Evolutionary conservation across 2,113 vertebrate species (phyloP), one percentile per base, ranked within the genome.

Genomic region (Neofelis nebulosa): DNA sequence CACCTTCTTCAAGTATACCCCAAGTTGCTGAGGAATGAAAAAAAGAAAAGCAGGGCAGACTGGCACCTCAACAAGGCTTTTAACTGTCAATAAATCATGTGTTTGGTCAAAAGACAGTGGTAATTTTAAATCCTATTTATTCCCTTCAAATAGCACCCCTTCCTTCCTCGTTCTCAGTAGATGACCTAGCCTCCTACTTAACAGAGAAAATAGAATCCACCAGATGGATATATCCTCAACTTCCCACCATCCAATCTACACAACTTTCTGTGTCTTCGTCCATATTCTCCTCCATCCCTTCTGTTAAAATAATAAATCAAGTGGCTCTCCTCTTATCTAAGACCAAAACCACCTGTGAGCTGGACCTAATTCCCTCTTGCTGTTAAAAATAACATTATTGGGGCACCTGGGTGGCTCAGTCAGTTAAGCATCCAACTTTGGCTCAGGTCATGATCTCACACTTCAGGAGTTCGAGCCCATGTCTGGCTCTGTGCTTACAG

Each of bases 201-300:
- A 82, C 76, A 95, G 91, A 97, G 86, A 98, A 98, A 98, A 96
- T 90, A 98, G 96, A 98, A 98, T 84, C 66, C 69, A 93, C 93
- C 97, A 98, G 91, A 98, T 96, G 96, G 96, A 91, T 63, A 83
- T 6, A 31, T 95, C 82, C 73, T 79, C 57, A 84, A 73, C 89
- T 91, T 96, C 94, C 92, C 86, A 96, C 95, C 71, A 96, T 61
- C n/a, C 36, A 50, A 82, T 89, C 76, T 50, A 89, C 82, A 97
- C 71, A 86, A n/a, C 55, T 87, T 95, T 94, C 74, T 94, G 73
- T 69, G 82, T 93, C 68, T 82, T 91, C n/a, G 78, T n/a, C 76
- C 90, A 74, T 74, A 63, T 78, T 95, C 76, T 90, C 82, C 10
- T 90, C 80, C 38, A 84, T 55, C 45, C 61, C 85, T 84, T 94